A percentile compares a stretch with the other conserved stretches of the same genome.
Conservation (phyloP, 2,113 vertebrate genomes). For the Crotophaga sulcirostris region DNA sequence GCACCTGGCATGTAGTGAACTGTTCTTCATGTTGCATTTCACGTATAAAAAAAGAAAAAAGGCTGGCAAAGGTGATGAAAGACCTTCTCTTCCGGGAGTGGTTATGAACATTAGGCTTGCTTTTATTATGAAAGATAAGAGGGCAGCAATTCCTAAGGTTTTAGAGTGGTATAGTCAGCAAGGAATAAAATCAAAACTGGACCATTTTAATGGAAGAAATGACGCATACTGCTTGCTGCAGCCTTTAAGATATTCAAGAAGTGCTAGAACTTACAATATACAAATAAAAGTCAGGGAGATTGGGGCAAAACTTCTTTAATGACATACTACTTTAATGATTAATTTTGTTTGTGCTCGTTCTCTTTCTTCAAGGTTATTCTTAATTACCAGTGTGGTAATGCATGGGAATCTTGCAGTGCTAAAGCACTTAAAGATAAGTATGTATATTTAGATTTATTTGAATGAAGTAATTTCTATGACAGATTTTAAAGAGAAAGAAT, state of each 20-base stretch:
- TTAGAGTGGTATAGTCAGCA: not conserved
- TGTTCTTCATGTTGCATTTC: not conserved
- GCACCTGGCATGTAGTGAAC: not conserved
- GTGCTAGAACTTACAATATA: not conserved
- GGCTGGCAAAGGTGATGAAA: not conserved
- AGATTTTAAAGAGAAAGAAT: not conserved
- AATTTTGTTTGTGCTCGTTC: not conserved
- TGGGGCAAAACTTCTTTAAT: not conserved
- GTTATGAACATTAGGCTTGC: not conserved
- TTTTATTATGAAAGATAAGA: not conserved
- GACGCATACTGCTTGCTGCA: not conserved
- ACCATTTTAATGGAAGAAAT: not conserved
- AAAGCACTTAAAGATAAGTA: not conserved
- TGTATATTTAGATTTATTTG: not conserved
- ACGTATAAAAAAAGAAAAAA: not conserved
- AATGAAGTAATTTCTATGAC: not conserved
- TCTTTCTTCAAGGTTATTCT: conserved; percentile 3
- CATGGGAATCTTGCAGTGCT: not conserved
- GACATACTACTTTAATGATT: not conserved
- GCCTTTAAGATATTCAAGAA: not conserved
- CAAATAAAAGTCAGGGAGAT: not conserved
- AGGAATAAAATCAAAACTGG: not conserved
- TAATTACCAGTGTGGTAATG: not conserved
- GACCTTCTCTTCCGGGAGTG: not conserved
- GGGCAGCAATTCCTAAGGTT: not conserved